These are phyloP conservation scores for Aptenodytes forsteri DNA, from an alignment of 2,113 vertebrate genomes.

Conservation along the genomic window DNA sequence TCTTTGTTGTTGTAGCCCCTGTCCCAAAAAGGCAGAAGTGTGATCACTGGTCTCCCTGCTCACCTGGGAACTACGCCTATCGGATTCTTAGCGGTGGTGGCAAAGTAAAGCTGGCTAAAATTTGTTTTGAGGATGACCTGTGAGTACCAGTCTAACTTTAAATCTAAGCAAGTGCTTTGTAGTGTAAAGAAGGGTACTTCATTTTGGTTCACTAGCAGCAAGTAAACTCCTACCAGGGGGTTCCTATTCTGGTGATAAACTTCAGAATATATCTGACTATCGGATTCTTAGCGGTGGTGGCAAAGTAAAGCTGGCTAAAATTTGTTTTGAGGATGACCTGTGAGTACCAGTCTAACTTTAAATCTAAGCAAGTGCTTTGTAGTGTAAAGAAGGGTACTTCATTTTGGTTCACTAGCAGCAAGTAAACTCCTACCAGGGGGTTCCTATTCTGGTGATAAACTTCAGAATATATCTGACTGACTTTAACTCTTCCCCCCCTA, in stretches of 20 bases:
- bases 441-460: not conserved
- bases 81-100: conserved; percentile 70
- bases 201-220: not conserved
- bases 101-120: conserved; percentile 35
- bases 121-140: conserved; percentile 80
- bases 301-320: conserved; percentile 35
- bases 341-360: conserved; percentile 53
- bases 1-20: conserved; percentile 57
- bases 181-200: not conserved
- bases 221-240: not conserved
- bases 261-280: not conserved
- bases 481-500: not conserved
- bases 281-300: conserved; percentile 70
- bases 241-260: not conserved
- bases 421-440: not conserved
- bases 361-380: not conserved
- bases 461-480: not conserved
- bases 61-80: conserved; percentile 54
- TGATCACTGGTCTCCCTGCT: conserved; percentile 70
- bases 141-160: conserved; percentile 53
- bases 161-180: not conserved
- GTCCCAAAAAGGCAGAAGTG: conserved; percentile 75
- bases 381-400: not conserved
- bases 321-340: conserved; percentile 80
- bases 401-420: not conserved